Evolutionary conservation across 2,888 invertebrate genomes (phyloP), one percentile per base, ranked within the genome.

Genomic region (Cactoblastis cactorum): DNA sequence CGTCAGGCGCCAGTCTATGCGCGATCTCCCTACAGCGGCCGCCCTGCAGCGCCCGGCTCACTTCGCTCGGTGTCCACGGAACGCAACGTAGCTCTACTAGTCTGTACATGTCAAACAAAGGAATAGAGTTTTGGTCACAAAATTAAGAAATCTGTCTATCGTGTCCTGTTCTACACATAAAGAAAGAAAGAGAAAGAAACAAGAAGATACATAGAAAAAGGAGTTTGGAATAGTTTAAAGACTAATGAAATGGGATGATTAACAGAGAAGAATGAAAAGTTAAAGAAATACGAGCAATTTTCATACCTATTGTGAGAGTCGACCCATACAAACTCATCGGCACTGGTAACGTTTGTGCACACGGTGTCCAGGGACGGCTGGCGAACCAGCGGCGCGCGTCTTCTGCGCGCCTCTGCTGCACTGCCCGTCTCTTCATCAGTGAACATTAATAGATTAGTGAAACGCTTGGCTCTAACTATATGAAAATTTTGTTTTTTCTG

Each of bases 281-380:
- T n/a, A n/a, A n/a, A 14, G 1, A 14, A 14, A 14, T 14, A 14
- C 34, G n/a, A n/a, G n/a, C n/a, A n/a, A n/a, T 3, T 15, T 34
- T 14, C 22, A 6, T 39, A 93, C 93, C 93, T 91, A 74, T 96
- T 96, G 72, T 97, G 96, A 1, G 96, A 96, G 72, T 97, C 97
- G 12, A 97, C 95, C 97, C 97, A 97, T 11, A 97, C 96, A 74
- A 97, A 97, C 79, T 97, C 97, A 69, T 97, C 97, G 0, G 96
- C 97, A 65, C 94, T 95, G 52, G 97, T 97, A 54, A 96, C 95
- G 75, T 96, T 97, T 8, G 97, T 97, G 80, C 96, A 96, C 55
- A 97, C 95, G 3, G 97, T 97, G 80, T 97, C 97, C 46, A 97
- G 84, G 0, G 96, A 96, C 0, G 96, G 96, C 74, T 67, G 95